A percentile compares a stretch with the other conserved stretches of the same genome.
phyloP scores from a whole-genome alignment of 2,797 vertebrate species.

The Pampus argenteus region DNA sequence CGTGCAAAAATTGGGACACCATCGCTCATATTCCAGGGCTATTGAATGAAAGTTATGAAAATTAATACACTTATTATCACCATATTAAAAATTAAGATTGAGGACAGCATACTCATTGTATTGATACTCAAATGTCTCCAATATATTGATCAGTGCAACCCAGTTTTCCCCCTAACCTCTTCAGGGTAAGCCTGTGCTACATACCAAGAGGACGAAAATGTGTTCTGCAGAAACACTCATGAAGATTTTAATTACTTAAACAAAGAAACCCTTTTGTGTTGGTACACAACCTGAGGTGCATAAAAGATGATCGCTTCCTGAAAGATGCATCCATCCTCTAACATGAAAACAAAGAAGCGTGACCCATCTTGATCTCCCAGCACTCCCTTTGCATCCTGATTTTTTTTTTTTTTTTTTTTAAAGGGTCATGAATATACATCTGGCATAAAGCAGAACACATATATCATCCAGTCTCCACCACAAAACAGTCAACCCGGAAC shows the following conservation, averaged over 20 bases:
- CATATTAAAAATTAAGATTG: constrained; percentile 81
- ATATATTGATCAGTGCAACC: constrained; percentile 74
- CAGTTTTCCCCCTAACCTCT: constrained; percentile 52
- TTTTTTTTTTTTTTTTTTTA: constrained; percentile 65
- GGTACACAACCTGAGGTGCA: constrained; percentile 1
- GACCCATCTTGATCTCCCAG: constrained; percentile 68
- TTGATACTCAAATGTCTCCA: constrained; percentile 76
- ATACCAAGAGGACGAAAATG: constrained; percentile 12
- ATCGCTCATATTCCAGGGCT: constrained; percentile 75
- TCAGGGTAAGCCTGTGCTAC: constrained; percentile 12
- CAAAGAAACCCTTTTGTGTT: constrained; percentile 2
- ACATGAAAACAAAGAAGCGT: constrained; percentile 43
- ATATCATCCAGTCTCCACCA: constrained; percentile 67
- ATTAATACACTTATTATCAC: constrained; percentile 83
- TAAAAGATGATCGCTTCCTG: constrained; percentile 28
- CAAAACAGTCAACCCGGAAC: constrained; percentile 67
- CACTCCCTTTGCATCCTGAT: constrained; percentile 71
- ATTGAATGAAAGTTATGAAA: constrained; percentile 79
- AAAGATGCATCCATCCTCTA: constrained; percentile 25
- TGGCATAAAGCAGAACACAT: constrained; percentile 60
- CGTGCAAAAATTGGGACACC: constrained; percentile 65
- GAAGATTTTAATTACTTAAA: constrained; percentile 36
- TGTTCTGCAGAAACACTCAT: background rate
- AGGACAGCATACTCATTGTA: constrained; percentile 61
- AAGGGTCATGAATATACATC: constrained; percentile 78